A percentile compares a stretch with the other conserved stretches of the same genome.
These are phyloP conservation scores for Hippasteria phrygiana DNA, from an alignment of 53 echinoderm and acorn worm species.

Conservation along the genomic window DNA sequence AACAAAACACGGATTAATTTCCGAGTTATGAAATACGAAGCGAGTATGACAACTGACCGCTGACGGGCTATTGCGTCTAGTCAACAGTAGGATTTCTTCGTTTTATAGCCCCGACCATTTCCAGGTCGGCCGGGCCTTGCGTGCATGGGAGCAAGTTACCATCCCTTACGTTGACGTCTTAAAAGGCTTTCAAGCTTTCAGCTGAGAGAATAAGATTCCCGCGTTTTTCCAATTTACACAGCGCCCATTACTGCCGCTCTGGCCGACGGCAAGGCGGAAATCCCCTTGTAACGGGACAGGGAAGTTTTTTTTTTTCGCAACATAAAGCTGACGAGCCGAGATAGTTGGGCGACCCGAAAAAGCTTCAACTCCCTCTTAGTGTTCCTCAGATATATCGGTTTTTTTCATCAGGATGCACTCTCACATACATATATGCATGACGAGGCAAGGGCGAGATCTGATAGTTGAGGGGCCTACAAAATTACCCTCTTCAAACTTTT, in stretches of 20 bases:
- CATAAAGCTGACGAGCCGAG: neutral
- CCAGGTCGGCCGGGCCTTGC: neutral
- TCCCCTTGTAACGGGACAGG: neutral
- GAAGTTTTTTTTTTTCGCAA: neutral
- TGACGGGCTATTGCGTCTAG: neutral
- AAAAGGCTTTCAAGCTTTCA: neutral
- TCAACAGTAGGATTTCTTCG: neutral
- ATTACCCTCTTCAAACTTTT: too few relatives aligned
- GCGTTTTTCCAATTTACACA: slow-evolving; percentile 26
- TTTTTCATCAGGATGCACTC: too few relatives aligned
- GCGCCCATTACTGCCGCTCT: slow-evolving; percentile 28
- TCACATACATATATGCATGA: too few relatives aligned
- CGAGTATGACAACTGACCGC: neutral
- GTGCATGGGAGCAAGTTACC: neutral
- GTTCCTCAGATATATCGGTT: too few relatives aligned
- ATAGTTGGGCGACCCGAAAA: neutral
- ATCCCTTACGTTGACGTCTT: neutral
- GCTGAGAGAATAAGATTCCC: neutral
- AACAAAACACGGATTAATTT: slow-evolving; percentile 19
- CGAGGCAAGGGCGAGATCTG: too few relatives aligned
- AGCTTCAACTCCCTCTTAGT: too few relatives aligned
- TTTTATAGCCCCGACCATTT: neutral
- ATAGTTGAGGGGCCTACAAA: too few relatives aligned
- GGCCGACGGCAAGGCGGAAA: slow-evolving; percentile 36
- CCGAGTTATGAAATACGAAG: slow-evolving; percentile 39